Conservation (phyloP, 1,140 invertebrate genomes). For the Helicoverpa zea region DNA sequence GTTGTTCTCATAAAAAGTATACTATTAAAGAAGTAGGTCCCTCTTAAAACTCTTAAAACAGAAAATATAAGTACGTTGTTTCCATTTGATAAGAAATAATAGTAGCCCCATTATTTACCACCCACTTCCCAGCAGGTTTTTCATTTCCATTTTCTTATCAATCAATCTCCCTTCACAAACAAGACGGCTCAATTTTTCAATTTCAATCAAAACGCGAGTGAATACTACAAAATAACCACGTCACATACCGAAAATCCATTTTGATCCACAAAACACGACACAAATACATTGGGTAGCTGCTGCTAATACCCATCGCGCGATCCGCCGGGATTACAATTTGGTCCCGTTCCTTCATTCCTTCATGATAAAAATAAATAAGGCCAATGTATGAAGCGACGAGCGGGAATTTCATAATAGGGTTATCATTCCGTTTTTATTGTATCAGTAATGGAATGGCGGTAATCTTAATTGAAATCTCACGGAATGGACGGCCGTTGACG, state of each 20-base stretch:
- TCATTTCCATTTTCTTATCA: too few species aligned
- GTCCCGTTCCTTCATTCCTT: constrained; percentile 4
- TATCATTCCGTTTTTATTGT: constrained; percentile 46
- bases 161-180: neutral
- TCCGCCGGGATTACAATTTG: constrained; percentile 40
- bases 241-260: constrained; percentile 33
- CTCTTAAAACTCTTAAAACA: too few species aligned
- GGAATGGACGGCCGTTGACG: constrained; percentile 19
- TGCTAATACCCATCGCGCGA: constrained; percentile 40
- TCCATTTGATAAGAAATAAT: too few species aligned
- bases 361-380: constrained; percentile 46
- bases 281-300: constrained; percentile 29
- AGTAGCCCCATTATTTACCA: too few species aligned
- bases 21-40: too few species aligned
- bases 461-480: constrained; percentile 45
- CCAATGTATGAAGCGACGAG: constrained; percentile 18
- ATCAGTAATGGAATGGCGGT: constrained; percentile 23
- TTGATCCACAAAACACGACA: constrained; percentile 31
- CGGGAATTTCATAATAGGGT: constrained; percentile 46
- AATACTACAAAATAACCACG: constrained; percentile 24
- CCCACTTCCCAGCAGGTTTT: too few species aligned
- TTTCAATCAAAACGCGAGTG: neutral
- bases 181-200: neutral
- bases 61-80: too few species aligned
- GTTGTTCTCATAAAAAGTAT: too few species aligned